phyloP scores from a whole-genome alignment of 2,797 vertebrate species.

The Mormyrus hasselquistii region DNA sequence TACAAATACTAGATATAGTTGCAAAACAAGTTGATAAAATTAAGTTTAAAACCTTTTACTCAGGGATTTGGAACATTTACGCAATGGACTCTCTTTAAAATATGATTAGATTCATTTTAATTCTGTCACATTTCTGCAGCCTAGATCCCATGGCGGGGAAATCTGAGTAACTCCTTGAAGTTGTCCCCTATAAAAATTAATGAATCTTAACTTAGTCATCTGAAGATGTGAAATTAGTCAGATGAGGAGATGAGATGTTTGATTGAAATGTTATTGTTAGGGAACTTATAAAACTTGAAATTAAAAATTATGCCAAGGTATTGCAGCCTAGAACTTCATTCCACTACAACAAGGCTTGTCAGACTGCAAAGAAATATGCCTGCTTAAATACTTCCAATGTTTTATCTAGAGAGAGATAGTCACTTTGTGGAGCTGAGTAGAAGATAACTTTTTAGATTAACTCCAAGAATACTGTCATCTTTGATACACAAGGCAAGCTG shows the following conservation, averaged over 20 bases:
- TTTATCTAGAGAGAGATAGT: constrained; percentile 10
- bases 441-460: constrained; percentile 19
- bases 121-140: constrained; percentile 25
- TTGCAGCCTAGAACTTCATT: neutral
- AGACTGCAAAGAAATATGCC: constrained; percentile 20
- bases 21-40: neutral
- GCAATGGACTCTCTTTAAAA: neutral
- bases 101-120: constrained; percentile 18
- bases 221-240: constrained; percentile 47
- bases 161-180: constrained; percentile 44
- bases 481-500: neutral
- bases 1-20: neutral
- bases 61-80: neutral
- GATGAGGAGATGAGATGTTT: constrained; percentile 41
- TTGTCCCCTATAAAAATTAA: constrained; percentile 49
- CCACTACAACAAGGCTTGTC: constrained; percentile 19
- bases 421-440: constrained; percentile 5
- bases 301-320: constrained; percentile 31
- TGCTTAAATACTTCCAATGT: neutral
- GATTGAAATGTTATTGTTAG: constrained; percentile 48
- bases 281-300: constrained; percentile 37
- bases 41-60: neutral
- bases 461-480: constrained; percentile 4
- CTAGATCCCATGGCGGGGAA: constrained; percentile 27
- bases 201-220: constrained; percentile 44